Conservation (phyloP, 2,113 vertebrate species). For the Petroica traversi region DNA sequence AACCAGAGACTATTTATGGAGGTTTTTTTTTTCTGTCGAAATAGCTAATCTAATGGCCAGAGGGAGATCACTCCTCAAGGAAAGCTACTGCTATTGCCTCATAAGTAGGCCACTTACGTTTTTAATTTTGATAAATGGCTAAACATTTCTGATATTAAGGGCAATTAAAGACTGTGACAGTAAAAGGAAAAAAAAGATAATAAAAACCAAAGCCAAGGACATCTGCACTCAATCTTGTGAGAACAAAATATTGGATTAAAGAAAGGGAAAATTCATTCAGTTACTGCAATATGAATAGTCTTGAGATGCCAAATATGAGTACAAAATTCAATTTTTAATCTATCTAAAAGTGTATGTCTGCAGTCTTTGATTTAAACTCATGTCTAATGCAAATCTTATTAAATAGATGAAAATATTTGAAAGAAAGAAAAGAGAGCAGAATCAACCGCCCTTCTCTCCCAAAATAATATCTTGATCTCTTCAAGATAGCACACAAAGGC, state of each 20-base stretch:
- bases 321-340: constrained; percentile 4
- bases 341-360: neutral
- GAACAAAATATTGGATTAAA: constrained; percentile 20
- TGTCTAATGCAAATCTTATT: neutral
- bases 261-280: neutral
- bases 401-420: neutral
- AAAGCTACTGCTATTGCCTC: neutral
- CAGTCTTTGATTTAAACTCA: neutral
- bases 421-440: neutral
- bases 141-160: neutral
- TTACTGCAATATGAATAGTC: neutral
- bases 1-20: neutral
- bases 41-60: neutral
- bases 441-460: neutral
- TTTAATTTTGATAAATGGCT: neutral
- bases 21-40: neutral
- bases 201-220: neutral
- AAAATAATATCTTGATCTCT: neutral
- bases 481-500: neutral
- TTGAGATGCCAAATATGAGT: constrained; percentile 6
- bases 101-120: neutral
- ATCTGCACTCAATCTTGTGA: neutral
- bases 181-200: neutral
- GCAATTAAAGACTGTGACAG: neutral
- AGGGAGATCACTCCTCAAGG: neutral